Evolutionary conservation across 2,113 vertebrate genomes (phyloP).

Genomic region (Triplophysa tibetana): DNA sequence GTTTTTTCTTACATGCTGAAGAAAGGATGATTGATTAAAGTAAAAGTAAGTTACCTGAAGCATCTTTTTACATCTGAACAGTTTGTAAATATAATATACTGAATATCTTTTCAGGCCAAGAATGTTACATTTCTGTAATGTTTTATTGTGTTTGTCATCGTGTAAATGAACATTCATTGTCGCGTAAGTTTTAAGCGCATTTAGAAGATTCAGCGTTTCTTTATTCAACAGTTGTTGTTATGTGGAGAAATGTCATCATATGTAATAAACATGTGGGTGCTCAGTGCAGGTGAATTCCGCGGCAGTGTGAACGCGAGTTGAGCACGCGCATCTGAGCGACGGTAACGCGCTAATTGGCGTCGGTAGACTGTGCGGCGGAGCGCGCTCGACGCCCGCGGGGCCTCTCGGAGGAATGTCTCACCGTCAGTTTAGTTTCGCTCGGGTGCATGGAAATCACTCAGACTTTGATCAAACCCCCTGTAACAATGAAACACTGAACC

Average conservation of each 20-base stretch:
- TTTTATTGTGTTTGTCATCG: background rate
- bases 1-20: background rate
- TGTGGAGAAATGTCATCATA: background rate
- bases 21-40: background rate
- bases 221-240: background rate
- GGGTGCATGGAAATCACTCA: constrained; percentile 24
- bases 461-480: constrained; percentile 3
- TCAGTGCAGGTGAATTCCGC: constrained; percentile 11
- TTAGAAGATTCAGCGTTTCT: background rate
- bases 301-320: constrained; percentile 1
- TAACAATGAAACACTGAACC: constrained; percentile 8
- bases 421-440: constrained; percentile 32
- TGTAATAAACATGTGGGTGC: background rate
- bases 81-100: background rate
- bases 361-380: background rate
- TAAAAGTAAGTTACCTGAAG: background rate
- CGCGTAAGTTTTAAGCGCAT: background rate
- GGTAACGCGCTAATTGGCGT: constrained; percentile 33
- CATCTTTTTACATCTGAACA: background rate
- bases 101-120: background rate
- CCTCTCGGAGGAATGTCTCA: constrained; percentile 43
- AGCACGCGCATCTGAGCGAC: background rate
- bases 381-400: constrained; percentile 23
- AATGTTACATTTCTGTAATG: background rate
- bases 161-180: background rate